Evolutionary conservation across 2,797 vertebrate species (phyloP), one percentile per base, ranked within the genome.

Genomic region (Oryzias dopingdopingensis): DNA sequence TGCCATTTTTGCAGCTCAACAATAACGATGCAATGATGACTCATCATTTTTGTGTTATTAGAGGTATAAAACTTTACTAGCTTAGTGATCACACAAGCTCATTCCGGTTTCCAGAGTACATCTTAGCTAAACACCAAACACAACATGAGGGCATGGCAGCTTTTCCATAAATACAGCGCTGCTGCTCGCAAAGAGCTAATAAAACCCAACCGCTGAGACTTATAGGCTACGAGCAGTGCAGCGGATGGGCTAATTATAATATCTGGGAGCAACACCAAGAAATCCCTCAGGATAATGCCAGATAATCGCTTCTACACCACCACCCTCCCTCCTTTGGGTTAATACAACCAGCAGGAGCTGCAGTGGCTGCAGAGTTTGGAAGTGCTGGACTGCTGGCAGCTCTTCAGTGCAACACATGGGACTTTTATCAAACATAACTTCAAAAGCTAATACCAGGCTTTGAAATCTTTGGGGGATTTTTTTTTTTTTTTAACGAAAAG

Each of bases 341-440:
- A 42, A 71, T 49, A 67, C 29, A 47, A 45, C 62, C 54, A 52
- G 59, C 41, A 37, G 52, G 53, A 47, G 45, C 49, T 55, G 58
- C 58, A 55, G 58, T 59, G 62, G 74, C 59, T 71, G 50, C 63
- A 76, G 67, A 67, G 65, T 62, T 58, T 67, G 59, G 32, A 59
- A 75, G 61, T 64, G 66, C 53, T 44, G 60, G 50, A 63, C 61
- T 43, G 41, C 62, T 83, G 75, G 75, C 75, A 79, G 50, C 49
- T 62, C 62, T 47, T 74, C 57, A 71, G 49, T 47, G 50, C 71
- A 77, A 49, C 74, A 65, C 74, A 50, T 65, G 70, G 75, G 82
- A 82, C 71, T 69, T 77, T 59, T 59, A 79, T 82, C 82, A 79
- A 75, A 81, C 75, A 70, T 57, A 37, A 73, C 75, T 76, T 84